Evolutionary conservation across 2,888 invertebrate genomes (phyloP), one percentile per base, ranked within the genome.

Genomic region (Abrostola tripartita): DNA sequence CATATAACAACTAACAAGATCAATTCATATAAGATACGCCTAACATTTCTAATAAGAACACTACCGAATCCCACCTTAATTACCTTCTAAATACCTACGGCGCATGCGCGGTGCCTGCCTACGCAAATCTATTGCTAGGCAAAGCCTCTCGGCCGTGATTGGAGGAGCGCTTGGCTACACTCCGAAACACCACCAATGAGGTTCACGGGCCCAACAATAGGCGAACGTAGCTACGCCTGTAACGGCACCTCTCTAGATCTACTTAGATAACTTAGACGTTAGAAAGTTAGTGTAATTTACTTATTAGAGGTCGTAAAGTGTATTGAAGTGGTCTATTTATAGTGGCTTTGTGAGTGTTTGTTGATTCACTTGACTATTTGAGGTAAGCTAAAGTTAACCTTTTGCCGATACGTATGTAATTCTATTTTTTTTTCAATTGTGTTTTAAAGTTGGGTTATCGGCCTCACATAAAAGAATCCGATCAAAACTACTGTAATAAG

Each of bases 91-190:
- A 81, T 81, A 65, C 55, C 52, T 81, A 64, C 56, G 9, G 53
- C 68, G 66, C 57, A 64, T 67, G 72, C 78, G 70, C 64, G 63
- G 65, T 62, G 59, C 54, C 63, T 76, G 60, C 68, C 65, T 71
- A 76, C 67, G 76, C 85, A 84, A 87, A 85, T 86, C 85, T 85
- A 85, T 84, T 80, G 70, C 87, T 88, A 88, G 85, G 81, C 85
- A 81, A 81, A 87, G 72, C 87, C 86, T 88, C 83, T 78, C 64
- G 14, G 82, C 84, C 71, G 85, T 90, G 91, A 93, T 93, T 93
- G 93, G 94, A 87, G 86, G 85, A 86, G 59, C 76, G 75, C 55
- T 62, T 67, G 74, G 71, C 60, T 78, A 82, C 78, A 76, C 77
- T 74, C 60, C 62, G 66, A 71, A 68, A 68, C 69, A 52, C 78